Conservation (phyloP, 2,113 vertebrate genomes). For the Ornithorhynchus anatinus region DNA sequence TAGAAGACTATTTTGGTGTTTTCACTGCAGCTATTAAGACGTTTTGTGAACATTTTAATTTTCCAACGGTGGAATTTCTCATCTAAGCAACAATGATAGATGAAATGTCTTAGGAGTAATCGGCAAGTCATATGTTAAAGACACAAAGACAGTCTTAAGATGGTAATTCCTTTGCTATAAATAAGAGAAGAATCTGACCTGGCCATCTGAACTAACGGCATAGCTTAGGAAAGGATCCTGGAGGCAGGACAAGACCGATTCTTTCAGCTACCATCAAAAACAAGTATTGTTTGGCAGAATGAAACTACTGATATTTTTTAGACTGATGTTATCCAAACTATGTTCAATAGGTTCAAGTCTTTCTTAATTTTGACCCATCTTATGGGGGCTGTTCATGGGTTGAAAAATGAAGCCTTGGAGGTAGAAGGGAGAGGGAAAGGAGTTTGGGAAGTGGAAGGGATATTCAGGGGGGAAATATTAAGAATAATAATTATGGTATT, state of each 20-base stretch:
- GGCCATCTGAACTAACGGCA: background rate
- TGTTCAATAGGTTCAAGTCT: too few species aligned
- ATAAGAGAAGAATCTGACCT: background rate
- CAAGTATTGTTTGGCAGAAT: background rate
- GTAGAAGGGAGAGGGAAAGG: too few species aligned
- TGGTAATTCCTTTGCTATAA: slow-evolving; percentile 6
- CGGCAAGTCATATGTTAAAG: background rate
- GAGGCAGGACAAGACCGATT: background rate
- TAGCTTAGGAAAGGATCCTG: background rate
- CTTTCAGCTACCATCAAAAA: background rate
- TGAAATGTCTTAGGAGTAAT: background rate
- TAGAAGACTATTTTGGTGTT: background rate
- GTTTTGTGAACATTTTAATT: background rate
- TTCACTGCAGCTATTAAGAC: background rate
- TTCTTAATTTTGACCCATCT: too few species aligned
- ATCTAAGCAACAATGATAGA: background rate
- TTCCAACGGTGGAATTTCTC: background rate
- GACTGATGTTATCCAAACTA: too few species aligned
- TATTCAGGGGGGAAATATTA: too few species aligned
- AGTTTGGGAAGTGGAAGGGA: too few species aligned
- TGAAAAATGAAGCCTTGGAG: too few species aligned
- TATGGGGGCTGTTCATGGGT: too few species aligned
- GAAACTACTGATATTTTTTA: too few species aligned
- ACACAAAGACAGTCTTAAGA: slow-evolving; percentile 46
- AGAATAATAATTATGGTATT: too few species aligned